A percentile compares a stretch with the other conserved stretches of the same genome.
phyloP scores from a whole-genome alignment of 92 coral and sea anemone species.

The Zoanthus solanderi region DNA sequence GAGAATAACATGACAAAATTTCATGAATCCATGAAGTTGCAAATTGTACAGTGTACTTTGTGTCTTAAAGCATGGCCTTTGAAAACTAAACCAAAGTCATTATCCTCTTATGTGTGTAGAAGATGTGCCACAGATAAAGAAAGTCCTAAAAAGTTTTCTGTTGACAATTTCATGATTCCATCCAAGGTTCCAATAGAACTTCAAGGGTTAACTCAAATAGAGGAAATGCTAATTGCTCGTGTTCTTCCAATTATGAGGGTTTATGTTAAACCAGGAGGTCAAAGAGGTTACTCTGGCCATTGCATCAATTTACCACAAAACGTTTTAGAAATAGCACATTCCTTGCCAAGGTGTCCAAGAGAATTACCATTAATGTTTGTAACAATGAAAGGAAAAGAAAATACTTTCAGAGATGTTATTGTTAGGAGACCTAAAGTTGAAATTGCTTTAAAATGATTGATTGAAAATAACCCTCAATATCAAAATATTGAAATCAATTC shows the following conservation, averaged over 20 bases:
- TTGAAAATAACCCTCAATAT: not conserved
- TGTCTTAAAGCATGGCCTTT: not conserved
- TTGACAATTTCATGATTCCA: not conserved
- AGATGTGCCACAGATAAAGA: not conserved
- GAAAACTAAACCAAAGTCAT: not conserved
- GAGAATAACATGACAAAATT: not conserved
- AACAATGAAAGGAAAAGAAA: not conserved
- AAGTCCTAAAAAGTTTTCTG: not conserved
- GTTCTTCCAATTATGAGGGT: not conserved
- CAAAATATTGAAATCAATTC: not conserved
- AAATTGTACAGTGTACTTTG: not conserved
- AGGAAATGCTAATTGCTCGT: not conserved
- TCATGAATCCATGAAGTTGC: not conserved
- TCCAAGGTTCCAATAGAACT: slow-evolving; percentile 1
- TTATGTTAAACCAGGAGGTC: no score
- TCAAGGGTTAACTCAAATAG: not conserved
- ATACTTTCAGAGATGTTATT: not conserved
- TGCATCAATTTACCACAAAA: not conserved
- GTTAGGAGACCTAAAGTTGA: not conserved
- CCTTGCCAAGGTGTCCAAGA: not conserved
- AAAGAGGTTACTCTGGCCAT: no score
- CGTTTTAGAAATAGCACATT: not conserved
- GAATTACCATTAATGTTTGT: not conserved
- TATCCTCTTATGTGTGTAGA: not conserved
- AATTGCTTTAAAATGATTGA: not conserved